Evolutionary conservation across 2,888 invertebrate species (phyloP).

Genomic region (Psylliodes chrysocephalus): DNA sequence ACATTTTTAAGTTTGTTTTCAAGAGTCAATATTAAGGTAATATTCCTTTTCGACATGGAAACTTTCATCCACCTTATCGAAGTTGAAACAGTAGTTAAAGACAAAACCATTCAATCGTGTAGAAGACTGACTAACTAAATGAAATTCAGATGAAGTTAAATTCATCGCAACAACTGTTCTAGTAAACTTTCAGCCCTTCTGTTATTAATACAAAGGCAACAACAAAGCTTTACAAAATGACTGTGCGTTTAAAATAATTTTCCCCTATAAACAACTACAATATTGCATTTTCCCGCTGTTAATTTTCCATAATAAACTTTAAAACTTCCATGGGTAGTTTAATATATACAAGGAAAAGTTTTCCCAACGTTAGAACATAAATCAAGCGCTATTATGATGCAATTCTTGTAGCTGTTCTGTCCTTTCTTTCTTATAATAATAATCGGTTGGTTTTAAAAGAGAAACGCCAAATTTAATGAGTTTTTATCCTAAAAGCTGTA

Average conservation of each 20-base stretch:
- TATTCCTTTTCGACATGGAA: too few species aligned
- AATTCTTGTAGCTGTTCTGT: background rate
- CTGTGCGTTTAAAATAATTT: background rate
- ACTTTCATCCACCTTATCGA: too few species aligned
- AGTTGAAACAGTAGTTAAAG: too few species aligned
- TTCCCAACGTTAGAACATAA: background rate
- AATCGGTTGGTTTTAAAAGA: background rate
- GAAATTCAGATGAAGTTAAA: too few species aligned
- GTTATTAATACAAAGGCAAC: background rate
- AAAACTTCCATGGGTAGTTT: background rate
- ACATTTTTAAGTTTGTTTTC: too few species aligned
- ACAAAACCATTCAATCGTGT: too few species aligned
- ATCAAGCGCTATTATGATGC: slow-evolving; percentile 1
- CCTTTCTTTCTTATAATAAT: background rate
- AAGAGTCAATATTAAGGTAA: too few species aligned
- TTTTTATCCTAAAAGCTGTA: too few species aligned
- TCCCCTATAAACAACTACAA: background rate
- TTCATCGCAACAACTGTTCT: too few species aligned
- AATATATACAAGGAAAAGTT: background rate
- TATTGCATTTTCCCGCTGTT: background rate
- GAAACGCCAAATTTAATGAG: background rate
- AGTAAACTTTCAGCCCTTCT: too few species aligned
- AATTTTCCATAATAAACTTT: background rate
- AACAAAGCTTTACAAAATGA: background rate
- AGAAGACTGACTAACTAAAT: too few species aligned